Percentiles rank a stretch among this genome's conserved stretches.
These are phyloP conservation scores for Mastacembelus armatus DNA, from an alignment of 2,797 vertebrate species.

Conservation along the genomic window DNA sequence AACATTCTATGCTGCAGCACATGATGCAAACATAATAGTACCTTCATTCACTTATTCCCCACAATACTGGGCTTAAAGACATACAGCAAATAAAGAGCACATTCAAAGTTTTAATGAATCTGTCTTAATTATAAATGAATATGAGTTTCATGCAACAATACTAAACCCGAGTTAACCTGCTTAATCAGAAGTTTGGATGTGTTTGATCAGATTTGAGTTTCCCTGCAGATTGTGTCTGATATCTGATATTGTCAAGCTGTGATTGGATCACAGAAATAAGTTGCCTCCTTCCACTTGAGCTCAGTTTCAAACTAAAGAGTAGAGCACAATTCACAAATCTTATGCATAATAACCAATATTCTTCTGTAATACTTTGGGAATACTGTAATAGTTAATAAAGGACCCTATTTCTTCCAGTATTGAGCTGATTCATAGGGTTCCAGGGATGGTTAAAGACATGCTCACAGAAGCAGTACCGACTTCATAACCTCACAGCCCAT, in stretches of 20 bases:
- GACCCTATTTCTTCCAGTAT: background rate
- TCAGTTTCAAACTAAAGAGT: background rate
- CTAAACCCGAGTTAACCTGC: background rate
- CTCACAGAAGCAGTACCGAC: background rate
- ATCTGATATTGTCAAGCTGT: background rate
- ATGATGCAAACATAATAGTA: background rate
- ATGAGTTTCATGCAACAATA: background rate
- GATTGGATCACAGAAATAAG: background rate
- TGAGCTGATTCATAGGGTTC: background rate
- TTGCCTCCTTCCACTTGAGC: background rate
- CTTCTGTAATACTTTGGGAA: too few species aligned
- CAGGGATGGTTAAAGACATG: background rate
- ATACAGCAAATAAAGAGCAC: too few species aligned
- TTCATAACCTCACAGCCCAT: background rate
- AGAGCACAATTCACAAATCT: background rate
- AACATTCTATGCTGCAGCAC: background rate
- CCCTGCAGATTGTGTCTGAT: background rate
- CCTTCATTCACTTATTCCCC: too few species aligned
- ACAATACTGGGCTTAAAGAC: too few species aligned
- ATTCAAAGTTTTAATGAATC: background rate
- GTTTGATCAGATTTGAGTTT: constrained; percentile 16
- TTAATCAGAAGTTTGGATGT: background rate
- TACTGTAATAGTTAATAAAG: background rate
- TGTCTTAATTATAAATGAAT: background rate
- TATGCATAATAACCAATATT: background rate